A percentile compares a stretch with the other conserved stretches of the same genome.
These are phyloP conservation scores for Drosophila orosa DNA, from an alignment of 1,140 invertebrate species.

Conservation along the genomic window DNA sequence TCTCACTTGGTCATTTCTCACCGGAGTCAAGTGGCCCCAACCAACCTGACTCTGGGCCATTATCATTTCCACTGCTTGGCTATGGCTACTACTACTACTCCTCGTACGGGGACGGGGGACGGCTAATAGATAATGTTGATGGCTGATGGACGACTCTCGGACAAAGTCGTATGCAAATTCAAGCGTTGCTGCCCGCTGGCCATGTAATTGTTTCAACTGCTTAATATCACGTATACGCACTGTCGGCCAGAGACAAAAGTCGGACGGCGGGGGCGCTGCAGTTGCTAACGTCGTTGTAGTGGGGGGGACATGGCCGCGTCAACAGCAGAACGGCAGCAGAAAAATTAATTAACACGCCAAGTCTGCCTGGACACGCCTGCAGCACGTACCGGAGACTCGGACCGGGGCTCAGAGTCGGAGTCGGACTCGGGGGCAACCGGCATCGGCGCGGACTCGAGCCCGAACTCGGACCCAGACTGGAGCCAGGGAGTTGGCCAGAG, in stretches of 20 bases:
- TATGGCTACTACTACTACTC: too few species aligned
- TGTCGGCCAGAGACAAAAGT: slow-evolving; percentile 24
- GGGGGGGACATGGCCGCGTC: slow-evolving; percentile 33
- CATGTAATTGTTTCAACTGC: slow-evolving; percentile 63
- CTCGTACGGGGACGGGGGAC: slow-evolving; percentile 35
- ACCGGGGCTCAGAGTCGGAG: slow-evolving; percentile 2
- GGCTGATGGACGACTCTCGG: slow-evolving; percentile 32
- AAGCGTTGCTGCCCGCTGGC: slow-evolving; percentile 32
- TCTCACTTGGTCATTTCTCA: slow-evolving; percentile 58
- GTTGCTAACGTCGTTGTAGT: background rate
- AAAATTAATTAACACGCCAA: slow-evolving; percentile 68
- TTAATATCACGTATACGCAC: slow-evolving; percentile 73
- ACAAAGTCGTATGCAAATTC: slow-evolving; percentile 54
- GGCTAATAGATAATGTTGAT: slow-evolving; percentile 62
- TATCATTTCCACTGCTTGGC: slow-evolving; percentile 42
- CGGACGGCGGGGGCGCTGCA: slow-evolving; percentile 13
- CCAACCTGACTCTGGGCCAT: slow-evolving; percentile 27
- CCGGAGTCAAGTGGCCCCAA: slow-evolving; percentile 18
- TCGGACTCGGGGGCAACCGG: background rate
- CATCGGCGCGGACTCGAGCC: slow-evolving; percentile 6
- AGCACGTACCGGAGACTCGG: slow-evolving; percentile 56
- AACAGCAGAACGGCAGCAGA: slow-evolving; percentile 51
- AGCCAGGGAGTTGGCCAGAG: slow-evolving; percentile 24
- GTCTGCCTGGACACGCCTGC: slow-evolving; percentile 54
- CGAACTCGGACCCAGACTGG: slow-evolving; percentile 24